Base-by-base conservation (phyloP, 1,140 invertebrate genomes). In the Saxidomus purpurata region DNA sequence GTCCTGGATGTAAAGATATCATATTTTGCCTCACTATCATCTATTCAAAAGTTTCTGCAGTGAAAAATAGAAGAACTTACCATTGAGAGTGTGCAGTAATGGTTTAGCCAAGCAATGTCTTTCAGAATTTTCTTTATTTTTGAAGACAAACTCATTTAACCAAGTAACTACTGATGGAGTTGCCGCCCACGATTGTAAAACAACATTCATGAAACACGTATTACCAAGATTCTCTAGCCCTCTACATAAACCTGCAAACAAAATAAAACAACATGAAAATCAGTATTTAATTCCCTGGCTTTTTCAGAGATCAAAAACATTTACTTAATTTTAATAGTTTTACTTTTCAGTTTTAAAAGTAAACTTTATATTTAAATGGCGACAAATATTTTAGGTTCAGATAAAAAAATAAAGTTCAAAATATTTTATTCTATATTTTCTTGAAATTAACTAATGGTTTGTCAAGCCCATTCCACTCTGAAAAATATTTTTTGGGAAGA, bases 201-300 rank as follows among this genome's bases (percentile, higher is more conserved):
- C 98, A 93, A 98, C 98, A 95, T 99, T 99, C 98, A 99, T 98
- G 95, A 99, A 99, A 96, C 99, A 99, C 0, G 99, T 99, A 90
- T 98, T 98, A 15, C 99, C 99, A 91, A 99, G 96, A 96, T 99
- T 99, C 90, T 99, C 97, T 31, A 99, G 96, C 0, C 99, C 99
- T 84, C 98, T 97, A 97, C 94, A 95, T 40, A 87, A 25, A 83
- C 90, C 95, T 95, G 88, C 80, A 93, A 92, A 17, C 38, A 47
- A 77, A 43, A 43, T 31, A 36, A 11, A 69, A 22, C 28, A 69
- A 4, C n/a, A n/a, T n/a, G n/a, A 69, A 13, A 13, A 28, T 63
- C 59, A 63, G 9, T 8, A n/a, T 63, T 6, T 63, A 63, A 63
- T 22, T 63, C 8, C n/a, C n/a, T n/a, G 9, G 28, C 19, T 13